Base-by-base conservation (phyloP, 2,113 vertebrate species). In the Erythrocebus patas region DNA sequence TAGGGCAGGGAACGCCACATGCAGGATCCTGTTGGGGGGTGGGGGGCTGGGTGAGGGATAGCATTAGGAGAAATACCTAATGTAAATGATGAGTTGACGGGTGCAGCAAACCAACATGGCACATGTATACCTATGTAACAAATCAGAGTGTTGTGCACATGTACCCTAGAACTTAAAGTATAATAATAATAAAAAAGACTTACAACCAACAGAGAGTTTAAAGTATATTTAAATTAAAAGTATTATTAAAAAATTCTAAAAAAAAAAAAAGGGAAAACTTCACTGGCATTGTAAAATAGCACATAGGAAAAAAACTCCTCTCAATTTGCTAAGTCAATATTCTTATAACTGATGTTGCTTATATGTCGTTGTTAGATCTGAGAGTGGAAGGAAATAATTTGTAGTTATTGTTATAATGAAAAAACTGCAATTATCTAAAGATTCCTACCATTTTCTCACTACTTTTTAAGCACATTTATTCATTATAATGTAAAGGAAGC, bases 321-420 rank as follows among this genome's bases (percentile, higher is more conserved):
- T 89, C 40, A 64, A 73, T 87, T 17, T 97, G 50, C 27, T 86
- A 76, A 88, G 90, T 52, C 11, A 75, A 27, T 59, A 81, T 84
- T 52, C 50, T 89, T 91, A 68, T n/a, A 89, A 93, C 22, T 84
- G 61, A 91, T 75, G 20, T 55, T 96, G 12, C 52, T 92, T 82
- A 88, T 30, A 96, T 40, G 45, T 75, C 43, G 22, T n/a, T 88
- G 16, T 84, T 93, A 75, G 35, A 66, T 95, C 75, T 83, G 82
- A 95, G 79, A 96, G 30, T 91, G 82, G 93, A 97, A 92, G 84
- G 17, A 96, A 98, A 55, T 86, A 91, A 98, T 92, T 96, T n/a
- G 57, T 25, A 91, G 93, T 1, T 90, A 91, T 35, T 68, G 8
- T 93, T 96, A 98, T 98, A 93, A 35, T 20, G 18, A 90, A 88